Evolutionary conservation across 2,888 invertebrate genomes (phyloP).

Genomic region (Coecobrya sp.): DNA sequence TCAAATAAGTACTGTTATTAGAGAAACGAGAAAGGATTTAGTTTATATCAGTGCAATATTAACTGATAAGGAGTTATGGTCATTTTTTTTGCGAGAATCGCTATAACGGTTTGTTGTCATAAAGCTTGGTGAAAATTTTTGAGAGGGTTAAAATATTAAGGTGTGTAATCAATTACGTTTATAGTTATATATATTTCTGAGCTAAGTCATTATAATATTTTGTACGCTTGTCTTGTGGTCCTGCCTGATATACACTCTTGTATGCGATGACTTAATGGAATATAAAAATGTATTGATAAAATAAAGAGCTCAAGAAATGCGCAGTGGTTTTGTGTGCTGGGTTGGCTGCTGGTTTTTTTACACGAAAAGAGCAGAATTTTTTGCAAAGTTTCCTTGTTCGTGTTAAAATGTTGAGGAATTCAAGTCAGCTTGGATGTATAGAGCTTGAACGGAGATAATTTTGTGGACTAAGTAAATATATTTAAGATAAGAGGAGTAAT

Average conservation of each 20-base stretch:
- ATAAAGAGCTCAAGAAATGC: too few species aligned
- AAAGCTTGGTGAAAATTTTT: background rate
- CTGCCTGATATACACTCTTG: too few species aligned
- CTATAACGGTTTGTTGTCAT: too few species aligned
- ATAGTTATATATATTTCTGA: conserved; percentile 5
- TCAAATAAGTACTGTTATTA: conserved; percentile 27
- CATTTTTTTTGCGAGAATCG: too few species aligned
- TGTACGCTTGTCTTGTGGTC: background rate
- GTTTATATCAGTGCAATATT: too few species aligned
- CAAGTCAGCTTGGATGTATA: background rate
- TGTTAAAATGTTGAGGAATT: background rate
- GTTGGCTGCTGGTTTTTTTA: too few species aligned
- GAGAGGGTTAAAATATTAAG: background rate
- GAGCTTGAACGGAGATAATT: background rate
- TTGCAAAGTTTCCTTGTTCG: background rate
- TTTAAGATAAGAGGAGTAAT: background rate
- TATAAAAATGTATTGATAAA: too few species aligned
- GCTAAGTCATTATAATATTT: conserved; percentile 44
- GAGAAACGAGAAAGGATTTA: background rate
- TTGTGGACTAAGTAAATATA: too few species aligned
- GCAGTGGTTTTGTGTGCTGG: too few species aligned
- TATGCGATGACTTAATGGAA: too few species aligned
- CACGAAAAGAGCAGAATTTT: too few species aligned
- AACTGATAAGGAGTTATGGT: too few species aligned
- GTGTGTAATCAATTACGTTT: conserved; percentile 29